Percentiles rank a stretch among this genome's conserved stretches.
These are phyloP conservation scores for Drosophila kurseongensis DNA, from an alignment of 1,140 invertebrate species.

Conservation along the genomic window DNA sequence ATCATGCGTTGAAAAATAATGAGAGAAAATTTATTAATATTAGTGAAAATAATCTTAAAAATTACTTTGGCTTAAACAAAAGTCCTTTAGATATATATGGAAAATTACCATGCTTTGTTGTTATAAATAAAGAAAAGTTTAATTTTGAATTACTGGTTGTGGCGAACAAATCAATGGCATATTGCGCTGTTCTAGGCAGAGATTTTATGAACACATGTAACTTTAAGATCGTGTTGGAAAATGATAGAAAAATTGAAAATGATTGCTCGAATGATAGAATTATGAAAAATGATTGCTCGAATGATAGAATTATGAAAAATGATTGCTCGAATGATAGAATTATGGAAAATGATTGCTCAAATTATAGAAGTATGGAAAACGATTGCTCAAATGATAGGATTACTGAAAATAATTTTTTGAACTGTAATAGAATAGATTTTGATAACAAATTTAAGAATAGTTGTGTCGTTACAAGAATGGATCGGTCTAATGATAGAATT, in stretches of 20 bases:
- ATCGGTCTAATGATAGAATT: too few species aligned
- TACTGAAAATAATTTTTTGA: too few species aligned
- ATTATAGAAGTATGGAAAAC: background rate
- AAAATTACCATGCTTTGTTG: constrained; percentile 1
- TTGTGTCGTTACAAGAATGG: too few species aligned
- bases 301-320: too few species aligned
- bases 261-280: too few species aligned
- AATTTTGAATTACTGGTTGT: constrained; percentile 7
- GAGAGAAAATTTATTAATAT: background rate
- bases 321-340: too few species aligned
- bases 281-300: too few species aligned
- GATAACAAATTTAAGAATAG: too few species aligned
- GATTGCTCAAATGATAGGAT: background rate
- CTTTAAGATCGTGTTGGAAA: constrained; percentile 1
- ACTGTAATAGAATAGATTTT: too few species aligned
- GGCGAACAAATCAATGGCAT: constrained; percentile 2
- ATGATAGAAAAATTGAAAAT: too few species aligned
- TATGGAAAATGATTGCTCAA: background rate
- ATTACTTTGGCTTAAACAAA: constrained; percentile 3
- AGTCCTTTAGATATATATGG: background rate
- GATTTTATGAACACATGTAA: constrained; percentile 16
- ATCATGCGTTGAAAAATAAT: background rate
- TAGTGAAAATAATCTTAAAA: background rate
- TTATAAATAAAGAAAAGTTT: background rate
- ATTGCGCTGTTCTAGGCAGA: background rate